phyloP scores from a whole-genome alignment of 92 coral and sea anemone species.

The Zoanthus sansibaricus region DNA sequence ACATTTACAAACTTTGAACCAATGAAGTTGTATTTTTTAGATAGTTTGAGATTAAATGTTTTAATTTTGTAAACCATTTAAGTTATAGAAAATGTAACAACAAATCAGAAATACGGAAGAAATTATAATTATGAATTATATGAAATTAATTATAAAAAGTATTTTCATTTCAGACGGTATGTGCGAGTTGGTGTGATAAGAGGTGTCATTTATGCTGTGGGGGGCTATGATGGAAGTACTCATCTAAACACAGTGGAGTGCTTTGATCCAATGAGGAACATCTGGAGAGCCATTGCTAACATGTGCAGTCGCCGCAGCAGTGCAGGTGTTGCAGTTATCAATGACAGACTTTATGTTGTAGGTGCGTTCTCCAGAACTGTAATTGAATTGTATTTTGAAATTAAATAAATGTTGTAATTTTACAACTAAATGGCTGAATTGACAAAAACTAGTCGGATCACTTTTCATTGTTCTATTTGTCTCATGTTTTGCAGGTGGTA shows the following conservation, averaged over 20 bases:
- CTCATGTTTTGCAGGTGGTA: slow-evolving; percentile 66
- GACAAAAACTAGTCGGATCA: no score
- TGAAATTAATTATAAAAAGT: no score
- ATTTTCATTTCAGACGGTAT: slow-evolving; percentile 67
- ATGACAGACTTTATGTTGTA: slow-evolving; percentile 80
- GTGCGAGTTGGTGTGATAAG: slow-evolving; percentile 86
- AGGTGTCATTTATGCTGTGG: slow-evolving; percentile 82
- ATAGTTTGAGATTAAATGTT: no score
- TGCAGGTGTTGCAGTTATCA: slow-evolving; percentile 87
- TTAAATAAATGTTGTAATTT: neutral
- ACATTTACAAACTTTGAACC: no score
- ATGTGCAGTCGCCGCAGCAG: slow-evolving; percentile 93
- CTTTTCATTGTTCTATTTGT: no score
- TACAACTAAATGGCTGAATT: no score
- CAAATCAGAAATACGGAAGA: neutral
- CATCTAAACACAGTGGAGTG: slow-evolving; percentile 89
- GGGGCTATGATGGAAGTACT: slow-evolving; percentile 93
- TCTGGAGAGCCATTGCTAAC: slow-evolving; percentile 83
- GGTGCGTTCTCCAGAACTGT: slow-evolving; percentile 62
- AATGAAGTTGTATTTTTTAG: no score
- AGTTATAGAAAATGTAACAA: no score
- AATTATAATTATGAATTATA: neutral
- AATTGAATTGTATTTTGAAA: neutral
- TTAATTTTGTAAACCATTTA: no score
- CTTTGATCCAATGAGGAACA: slow-evolving; percentile 77